Conservation (phyloP, 1,140 invertebrate genomes). For the Drosophila serrata region DNA sequence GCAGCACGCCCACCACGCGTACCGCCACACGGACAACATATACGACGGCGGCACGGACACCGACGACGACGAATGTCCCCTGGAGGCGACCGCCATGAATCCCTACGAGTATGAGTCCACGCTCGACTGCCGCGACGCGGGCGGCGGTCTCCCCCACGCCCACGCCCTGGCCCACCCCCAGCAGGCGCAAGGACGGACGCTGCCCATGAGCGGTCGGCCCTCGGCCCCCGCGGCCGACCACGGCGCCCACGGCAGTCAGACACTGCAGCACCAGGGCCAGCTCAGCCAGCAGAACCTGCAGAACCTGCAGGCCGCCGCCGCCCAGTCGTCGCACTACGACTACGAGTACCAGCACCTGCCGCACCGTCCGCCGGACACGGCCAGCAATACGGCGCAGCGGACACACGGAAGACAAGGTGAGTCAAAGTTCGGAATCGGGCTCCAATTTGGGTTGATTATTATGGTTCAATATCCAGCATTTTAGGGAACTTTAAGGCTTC, state of each 20-base stretch:
- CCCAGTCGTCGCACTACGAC: conserved; percentile 74
- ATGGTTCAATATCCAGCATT: neutral
- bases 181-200: conserved; percentile 46
- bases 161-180: conserved; percentile 11
- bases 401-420: conserved; percentile 85
- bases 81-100: conserved; percentile 85
- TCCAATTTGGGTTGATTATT: neutral
- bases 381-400: conserved; percentile 71
- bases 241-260: conserved; percentile 70
- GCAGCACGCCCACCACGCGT: conserved; percentile 82
- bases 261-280: conserved; percentile 80
- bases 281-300: conserved; percentile 79
- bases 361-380: conserved; percentile 74
- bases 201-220: conserved; percentile 67
- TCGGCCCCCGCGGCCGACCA: conserved; percentile 24
- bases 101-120: conserved; percentile 85
- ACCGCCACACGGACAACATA: conserved; percentile 84
- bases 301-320: conserved; percentile 72
- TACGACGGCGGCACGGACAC: conserved; percentile 85
- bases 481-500: neutral
- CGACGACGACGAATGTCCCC: conserved; percentile 85
- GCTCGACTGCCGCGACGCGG: conserved; percentile 81
- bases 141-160: conserved; percentile 52
- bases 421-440: conserved; percentile 8
- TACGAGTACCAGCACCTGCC: conserved; percentile 80